Base-by-base conservation (phyloP, 2,113 vertebrate genomes). In the Apodemus speciosus region DNA sequence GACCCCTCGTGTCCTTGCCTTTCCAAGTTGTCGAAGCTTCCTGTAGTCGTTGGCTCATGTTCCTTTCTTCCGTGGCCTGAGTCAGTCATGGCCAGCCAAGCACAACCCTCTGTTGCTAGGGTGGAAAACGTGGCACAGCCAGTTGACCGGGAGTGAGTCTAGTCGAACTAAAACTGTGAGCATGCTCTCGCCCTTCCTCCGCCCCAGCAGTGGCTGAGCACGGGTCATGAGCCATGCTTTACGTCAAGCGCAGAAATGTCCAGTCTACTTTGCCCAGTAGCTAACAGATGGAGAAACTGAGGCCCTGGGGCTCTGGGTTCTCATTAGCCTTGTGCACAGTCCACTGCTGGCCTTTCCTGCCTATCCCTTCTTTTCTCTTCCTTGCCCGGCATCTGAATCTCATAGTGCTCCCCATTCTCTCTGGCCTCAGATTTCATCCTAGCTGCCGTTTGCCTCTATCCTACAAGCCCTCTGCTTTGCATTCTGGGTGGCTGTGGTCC, bases 231-330 rank as follows among this genome's bases (percentile, higher is more conserved):
- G 69, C 49, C 43, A 8, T 68, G 10, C 20, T 92, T 92, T 88
- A 79, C 4, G 84, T 3, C n/a, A 84, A 87, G 2, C 13, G 23
- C 38, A 86, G 0, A 3, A n/a, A 16, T 84, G n/a, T 69, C 76
- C 85, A 56, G 38, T 90, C 43, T 32, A 71, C 76, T 73, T 71
- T 75, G 73, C 75, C 46, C 56, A 58, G 9, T 2, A 84, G 58
- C 86, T 64, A 83, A 85, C 38, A 89, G 66, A 81, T 83, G 60
- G 90, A 68, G 32, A 92, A 43, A 92, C 64, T 43, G 51, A 95
- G 23, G 71, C 11, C 25, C 71, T 66, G 35, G 80, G 84, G 4
- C 40, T 69, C 85, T 69, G 25, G 51, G 43, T 84, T 91, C n/a
- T 87, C 27, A 79, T 75, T n/a, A 86, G 38, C 20, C 16, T 58